Base-by-base conservation (phyloP, 2,797 vertebrate species). In the Paratrypauchen microcephalus region DNA sequence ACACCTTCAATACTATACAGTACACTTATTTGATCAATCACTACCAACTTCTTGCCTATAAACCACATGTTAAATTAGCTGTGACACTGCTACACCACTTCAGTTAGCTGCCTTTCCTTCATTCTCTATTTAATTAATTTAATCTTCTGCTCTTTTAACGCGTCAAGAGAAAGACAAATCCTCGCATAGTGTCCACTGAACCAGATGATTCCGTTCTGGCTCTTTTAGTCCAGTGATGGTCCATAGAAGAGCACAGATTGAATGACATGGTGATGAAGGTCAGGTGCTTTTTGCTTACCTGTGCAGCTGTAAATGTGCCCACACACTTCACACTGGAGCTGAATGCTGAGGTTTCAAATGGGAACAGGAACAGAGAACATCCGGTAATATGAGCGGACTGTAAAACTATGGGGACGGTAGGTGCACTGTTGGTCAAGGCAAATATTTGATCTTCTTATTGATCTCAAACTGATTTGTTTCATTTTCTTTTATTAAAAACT, bases 201-300 rank as follows among this genome's bases (percentile, higher is more conserved):
- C 87, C 85, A 57, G 78, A 75, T 69, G 67, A 84, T 80, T 86
- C 83, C 82, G 87, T 87, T 88, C 83, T 83, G 83, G 83, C 80
- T 90, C 88, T 90, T 88, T 89, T 91, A 89, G 84, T 85, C 85
- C 90, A 83, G 87, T 88, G 89, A 91, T 89, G 71, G 81, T 72
- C 80, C 85, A 83, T 88, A 36, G 32, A 88, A 86, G 88, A 81
- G 85, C 79, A n/a, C 85, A 64, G 88, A 92, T 88, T 91, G 89
- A 88, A 90, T 90, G 87, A 85, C 88, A 84, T 87, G 85, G 85
- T 77, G 75, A 69, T 89, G 89, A 91, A 91, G 92, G 92, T 92
- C 91, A 88, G 87, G 77, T 79, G 89, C 82, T 91, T 91, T 90
- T 82, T 90, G 91, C 90, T 92, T 90, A 92, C 91, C 91, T 92